Conservation (phyloP, 2,113 vertebrate species). For the Colossoma macropomum region DNA sequence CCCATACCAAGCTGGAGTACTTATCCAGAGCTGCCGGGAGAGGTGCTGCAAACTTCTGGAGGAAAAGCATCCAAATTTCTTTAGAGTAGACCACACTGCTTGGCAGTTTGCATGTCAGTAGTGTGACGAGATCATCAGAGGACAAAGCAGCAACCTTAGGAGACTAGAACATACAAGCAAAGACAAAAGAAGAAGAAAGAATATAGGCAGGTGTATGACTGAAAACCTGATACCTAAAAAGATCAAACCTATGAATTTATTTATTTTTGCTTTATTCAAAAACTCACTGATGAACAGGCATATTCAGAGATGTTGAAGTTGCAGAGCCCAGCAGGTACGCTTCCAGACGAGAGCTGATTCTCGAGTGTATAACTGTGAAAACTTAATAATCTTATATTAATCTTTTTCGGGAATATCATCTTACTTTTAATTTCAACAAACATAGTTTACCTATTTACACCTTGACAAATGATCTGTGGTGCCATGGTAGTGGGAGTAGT, state of each 20-base stretch:
- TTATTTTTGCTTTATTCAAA: background rate
- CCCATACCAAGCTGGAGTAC: slow-evolving; percentile 53
- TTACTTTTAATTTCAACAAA: background rate
- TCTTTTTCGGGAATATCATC: background rate
- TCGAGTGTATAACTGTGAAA: background rate
- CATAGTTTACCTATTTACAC: background rate
- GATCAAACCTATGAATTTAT: background rate
- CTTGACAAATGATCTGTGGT: background rate
- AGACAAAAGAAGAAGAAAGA: background rate
- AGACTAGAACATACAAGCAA: background rate
- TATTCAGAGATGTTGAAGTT: background rate
- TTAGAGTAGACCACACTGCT: slow-evolving; percentile 13
- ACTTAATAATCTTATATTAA: background rate
- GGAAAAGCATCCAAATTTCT: slow-evolving; percentile 62
- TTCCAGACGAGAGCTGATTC: background rate
- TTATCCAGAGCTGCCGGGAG: slow-evolving; percentile 55
- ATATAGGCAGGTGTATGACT: background rate
- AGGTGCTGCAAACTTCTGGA: slow-evolving; percentile 51
- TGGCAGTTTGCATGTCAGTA: slow-evolving; percentile 57
- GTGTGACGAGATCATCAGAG: slow-evolving; percentile 36
- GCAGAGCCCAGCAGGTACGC: background rate
- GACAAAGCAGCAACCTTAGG: slow-evolving; percentile 47
- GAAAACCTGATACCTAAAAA: background rate
- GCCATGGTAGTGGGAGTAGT: background rate
- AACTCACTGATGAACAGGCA: background rate